phyloP scores from a whole-genome alignment of 2,113 vertebrate genomes.

The Heliornis fulica region DNA sequence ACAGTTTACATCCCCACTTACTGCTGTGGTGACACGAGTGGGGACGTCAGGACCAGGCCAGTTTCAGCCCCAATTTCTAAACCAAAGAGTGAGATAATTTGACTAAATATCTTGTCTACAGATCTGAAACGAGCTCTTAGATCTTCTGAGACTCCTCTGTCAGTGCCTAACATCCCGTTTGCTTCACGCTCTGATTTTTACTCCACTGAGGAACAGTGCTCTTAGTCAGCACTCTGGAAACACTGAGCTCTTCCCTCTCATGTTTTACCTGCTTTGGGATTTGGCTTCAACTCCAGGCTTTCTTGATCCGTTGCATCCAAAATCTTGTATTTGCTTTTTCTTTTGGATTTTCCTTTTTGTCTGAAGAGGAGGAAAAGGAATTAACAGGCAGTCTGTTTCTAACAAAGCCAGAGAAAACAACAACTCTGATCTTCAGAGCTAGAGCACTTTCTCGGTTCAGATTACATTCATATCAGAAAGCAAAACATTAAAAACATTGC shows the following conservation, averaged over 20 bases:
- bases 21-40: not conserved
- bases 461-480: not conserved
- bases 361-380: conserved; percentile 67
- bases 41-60: not conserved
- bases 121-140: not conserved
- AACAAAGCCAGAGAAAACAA: not conserved
- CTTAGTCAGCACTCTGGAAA: not conserved
- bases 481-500: not conserved
- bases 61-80: not conserved
- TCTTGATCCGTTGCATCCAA: conserved; percentile 91
- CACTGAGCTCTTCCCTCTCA: not conserved
- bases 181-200: not conserved
- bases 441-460: not conserved
- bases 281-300: conserved; percentile 86
- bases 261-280: conserved; percentile 82
- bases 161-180: not conserved
- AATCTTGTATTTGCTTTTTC: conserved; percentile 96
- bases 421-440: not conserved
- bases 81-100: not conserved
- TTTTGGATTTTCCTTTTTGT: conserved; percentile 88
- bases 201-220: not conserved
- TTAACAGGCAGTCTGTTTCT: not conserved
- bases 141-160: not conserved
- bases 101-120: not conserved
- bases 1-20: not conserved